These are phyloP conservation scores for Python bivittatus DNA, from an alignment of 2,113 vertebrate genomes.

Conservation along the genomic window DNA sequence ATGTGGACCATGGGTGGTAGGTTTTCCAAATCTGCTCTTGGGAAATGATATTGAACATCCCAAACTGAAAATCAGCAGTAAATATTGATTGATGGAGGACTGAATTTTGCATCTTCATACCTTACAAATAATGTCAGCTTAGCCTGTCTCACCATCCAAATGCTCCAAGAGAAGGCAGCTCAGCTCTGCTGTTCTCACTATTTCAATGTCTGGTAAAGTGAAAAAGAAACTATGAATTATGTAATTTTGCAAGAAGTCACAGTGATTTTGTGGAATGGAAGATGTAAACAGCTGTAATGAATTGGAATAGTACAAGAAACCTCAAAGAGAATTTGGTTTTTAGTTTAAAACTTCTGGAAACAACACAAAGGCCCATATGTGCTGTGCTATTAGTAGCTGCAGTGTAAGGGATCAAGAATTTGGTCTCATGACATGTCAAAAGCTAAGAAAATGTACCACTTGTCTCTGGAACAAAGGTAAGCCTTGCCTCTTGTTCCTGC, in stretches of 20 bases:
- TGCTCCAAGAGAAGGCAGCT: background rate
- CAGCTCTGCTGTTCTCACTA: background rate
- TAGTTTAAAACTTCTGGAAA: background rate
- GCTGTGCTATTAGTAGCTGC: background rate
- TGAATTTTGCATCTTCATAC: background rate
- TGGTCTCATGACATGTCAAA: background rate
- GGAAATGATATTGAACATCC: background rate
- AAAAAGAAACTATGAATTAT: background rate
- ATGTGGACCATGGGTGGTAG: background rate
- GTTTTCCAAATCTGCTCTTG: background rate
- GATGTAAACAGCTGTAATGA: background rate
- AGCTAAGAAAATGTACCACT: constrained; percentile 6
- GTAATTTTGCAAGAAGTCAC: background rate
- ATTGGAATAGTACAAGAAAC: background rate
- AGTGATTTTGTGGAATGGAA: background rate
- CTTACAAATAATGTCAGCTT: background rate
- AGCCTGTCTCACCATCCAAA: background rate
- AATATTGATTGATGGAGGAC: background rate
- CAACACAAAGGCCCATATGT: background rate
- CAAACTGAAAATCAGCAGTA: background rate
- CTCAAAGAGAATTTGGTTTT: no score
- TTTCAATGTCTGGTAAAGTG: background rate
- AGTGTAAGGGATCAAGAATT: background rate
- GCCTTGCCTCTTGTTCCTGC: background rate
- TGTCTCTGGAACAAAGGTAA: background rate